phyloP scores from a whole-genome alignment of 2,797 vertebrate species.

The Lutjanus campechanus region DNA sequence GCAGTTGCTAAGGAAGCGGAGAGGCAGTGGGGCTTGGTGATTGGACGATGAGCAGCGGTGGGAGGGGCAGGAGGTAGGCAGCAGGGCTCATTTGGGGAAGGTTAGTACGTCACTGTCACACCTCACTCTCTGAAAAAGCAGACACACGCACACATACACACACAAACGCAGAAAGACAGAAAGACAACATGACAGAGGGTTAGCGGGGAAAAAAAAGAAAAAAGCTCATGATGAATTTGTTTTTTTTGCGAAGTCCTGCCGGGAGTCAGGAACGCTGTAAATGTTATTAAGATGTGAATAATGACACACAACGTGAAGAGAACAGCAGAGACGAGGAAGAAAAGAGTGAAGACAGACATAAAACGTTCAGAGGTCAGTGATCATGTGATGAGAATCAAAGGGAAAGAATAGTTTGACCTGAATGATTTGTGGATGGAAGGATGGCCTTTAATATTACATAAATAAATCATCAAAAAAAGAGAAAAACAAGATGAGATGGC shows the following conservation, averaged over 20 bases:
- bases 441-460: not conserved
- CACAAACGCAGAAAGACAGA: constrained; percentile 30
- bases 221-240: constrained; percentile 8
- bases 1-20: constrained; percentile 68
- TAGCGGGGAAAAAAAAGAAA: constrained; percentile 32
- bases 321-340: not conserved
- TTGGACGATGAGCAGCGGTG: constrained; percentile 65
- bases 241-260: constrained; percentile 23
- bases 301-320: constrained; percentile 24
- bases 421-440: not conserved
- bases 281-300: constrained; percentile 20
- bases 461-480: not conserved
- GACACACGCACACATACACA: constrained; percentile 18
- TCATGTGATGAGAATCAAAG: not conserved
- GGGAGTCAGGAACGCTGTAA: constrained; percentile 37
- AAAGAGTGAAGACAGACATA: accelerated
- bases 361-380: not conserved
- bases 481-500: too few species aligned
- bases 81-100: constrained; percentile 45
- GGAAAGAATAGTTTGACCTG: not conserved
- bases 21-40: constrained; percentile 64
- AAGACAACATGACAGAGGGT: constrained; percentile 48
- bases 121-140: constrained; percentile 83
- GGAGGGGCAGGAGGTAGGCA: constrained; percentile 60
- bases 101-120: constrained; percentile 83